Conservation (phyloP, 2,113 vertebrate species). For the Camelus bactrianus region DNA sequence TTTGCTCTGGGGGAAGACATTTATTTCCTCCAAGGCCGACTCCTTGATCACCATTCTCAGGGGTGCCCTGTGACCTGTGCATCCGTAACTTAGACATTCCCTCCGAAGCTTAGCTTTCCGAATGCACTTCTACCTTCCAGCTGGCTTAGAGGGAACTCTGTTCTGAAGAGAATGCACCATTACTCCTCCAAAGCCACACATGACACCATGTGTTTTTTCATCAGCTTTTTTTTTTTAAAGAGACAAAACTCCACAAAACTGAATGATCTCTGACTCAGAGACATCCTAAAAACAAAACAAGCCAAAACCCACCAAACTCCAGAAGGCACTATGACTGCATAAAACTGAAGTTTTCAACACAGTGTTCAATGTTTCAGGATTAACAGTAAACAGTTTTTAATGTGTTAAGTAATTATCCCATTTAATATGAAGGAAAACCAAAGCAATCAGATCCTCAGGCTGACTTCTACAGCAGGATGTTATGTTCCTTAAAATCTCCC, state of each 20-base stretch:
- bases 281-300: constrained; percentile 64
- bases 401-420: constrained; percentile 19
- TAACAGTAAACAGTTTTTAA: constrained; percentile 68
- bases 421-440: not conserved
- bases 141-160: not conserved
- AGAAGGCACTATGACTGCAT: constrained; percentile 79
- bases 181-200: not conserved
- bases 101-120: not conserved
- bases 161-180: constrained; percentile 47
- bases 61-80: rapidly evolving
- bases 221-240: not conserved
- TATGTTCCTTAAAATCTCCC: not conserved
- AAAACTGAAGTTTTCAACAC: constrained; percentile 77
- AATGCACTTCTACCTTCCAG: constrained; percentile 35
- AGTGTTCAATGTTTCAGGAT: constrained; percentile 74
- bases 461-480: constrained; percentile 38
- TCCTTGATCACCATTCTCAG: not conserved
- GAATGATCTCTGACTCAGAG: constrained; percentile 73
- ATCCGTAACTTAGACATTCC: not conserved
- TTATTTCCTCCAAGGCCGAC: not conserved
- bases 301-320: constrained; percentile 11
- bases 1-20: not conserved
- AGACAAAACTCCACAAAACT: constrained; percentile 17
- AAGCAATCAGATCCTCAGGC: not conserved
- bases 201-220: not conserved